phyloP scores from a whole-genome alignment of 2,797 vertebrate species.

The Labeo calbasu region DNA sequence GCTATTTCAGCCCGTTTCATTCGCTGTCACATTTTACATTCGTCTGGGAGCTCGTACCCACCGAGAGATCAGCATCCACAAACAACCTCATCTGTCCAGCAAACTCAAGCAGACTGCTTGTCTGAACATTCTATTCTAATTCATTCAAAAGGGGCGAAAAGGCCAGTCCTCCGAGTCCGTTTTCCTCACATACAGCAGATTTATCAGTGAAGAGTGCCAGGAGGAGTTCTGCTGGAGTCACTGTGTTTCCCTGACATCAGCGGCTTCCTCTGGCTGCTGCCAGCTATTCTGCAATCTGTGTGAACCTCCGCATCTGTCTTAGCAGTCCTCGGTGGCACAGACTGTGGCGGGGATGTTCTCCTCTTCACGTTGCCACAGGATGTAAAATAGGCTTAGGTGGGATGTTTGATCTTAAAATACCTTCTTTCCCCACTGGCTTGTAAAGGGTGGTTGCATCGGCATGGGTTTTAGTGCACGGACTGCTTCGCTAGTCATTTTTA shows the following conservation, averaged over 20 bases:
- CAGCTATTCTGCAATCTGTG: constrained; percentile 42
- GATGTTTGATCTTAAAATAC: constrained; percentile 47
- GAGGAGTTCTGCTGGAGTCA: constrained; percentile 44
- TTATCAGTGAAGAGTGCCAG: constrained; percentile 54
- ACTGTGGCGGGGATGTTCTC: constrained; percentile 35
- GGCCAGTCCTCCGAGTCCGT: constrained; percentile 39
- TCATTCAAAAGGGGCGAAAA: constrained; percentile 51
- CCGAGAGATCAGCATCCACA: constrained; percentile 35
- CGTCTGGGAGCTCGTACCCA: constrained; percentile 34
- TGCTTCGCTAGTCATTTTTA: constrained; percentile 48
- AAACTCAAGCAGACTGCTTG: constrained; percentile 49
- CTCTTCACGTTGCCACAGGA: constrained; percentile 46
- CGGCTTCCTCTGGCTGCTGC: constrained; percentile 48
- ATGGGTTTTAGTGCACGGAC: constrained; percentile 20
- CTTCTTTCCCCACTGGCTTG: constrained; percentile 14
- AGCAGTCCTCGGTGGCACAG: constrained; percentile 36
- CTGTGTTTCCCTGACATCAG: constrained; percentile 46
- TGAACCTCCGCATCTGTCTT: constrained; percentile 36
- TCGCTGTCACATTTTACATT: constrained; percentile 55
- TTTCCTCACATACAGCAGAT: constrained; percentile 44
- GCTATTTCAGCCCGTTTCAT: constrained; percentile 52
- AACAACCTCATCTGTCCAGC: constrained; percentile 46
- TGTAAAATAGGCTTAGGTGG: constrained; percentile 47
- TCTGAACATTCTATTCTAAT: constrained; percentile 49
- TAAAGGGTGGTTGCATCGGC: constrained; percentile 19